Percentiles rank a stretch among this genome's conserved stretches.
These are phyloP conservation scores for Hyperoplus lanceolatus DNA, from an alignment of 2,797 vertebrate genomes.

Conservation along the genomic window DNA sequence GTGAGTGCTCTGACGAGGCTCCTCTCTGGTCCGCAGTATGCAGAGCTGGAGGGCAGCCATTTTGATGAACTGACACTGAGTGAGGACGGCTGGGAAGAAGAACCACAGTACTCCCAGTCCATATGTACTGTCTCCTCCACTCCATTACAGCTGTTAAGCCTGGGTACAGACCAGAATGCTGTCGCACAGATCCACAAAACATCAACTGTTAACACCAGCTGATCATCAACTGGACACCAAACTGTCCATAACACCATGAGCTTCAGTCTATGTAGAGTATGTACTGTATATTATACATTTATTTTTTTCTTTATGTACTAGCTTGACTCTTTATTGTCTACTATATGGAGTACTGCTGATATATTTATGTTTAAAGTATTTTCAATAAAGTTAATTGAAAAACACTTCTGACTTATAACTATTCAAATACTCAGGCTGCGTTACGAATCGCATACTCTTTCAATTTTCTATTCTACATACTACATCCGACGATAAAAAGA, in stretches of 20 bases:
- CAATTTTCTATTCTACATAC: too few relatives aligned
- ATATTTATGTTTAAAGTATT: too few relatives aligned
- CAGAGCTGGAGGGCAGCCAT: conserved; percentile 46
- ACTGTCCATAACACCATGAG: too few relatives aligned
- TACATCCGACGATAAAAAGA: too few relatives aligned
- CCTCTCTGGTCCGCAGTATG: conserved; percentile 64
- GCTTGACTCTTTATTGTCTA: too few relatives aligned
- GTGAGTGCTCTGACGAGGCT: conserved; percentile 70
- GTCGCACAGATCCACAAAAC: background rate
- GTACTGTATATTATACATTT: too few relatives aligned
- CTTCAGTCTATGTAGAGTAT: background rate
- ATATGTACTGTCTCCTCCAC: conserved; percentile 72
- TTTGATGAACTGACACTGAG: conserved; percentile 56
- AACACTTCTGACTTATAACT: too few relatives aligned
- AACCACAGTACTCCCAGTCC: conserved; percentile 58
- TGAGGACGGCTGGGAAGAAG: conserved; percentile 43
- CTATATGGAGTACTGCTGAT: too few relatives aligned
- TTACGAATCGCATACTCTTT: too few relatives aligned
- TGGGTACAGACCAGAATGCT: background rate
- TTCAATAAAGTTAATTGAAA: too few relatives aligned
- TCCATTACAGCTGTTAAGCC: conserved; percentile 23
- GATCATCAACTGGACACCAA: background rate
- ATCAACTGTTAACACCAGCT: background rate
- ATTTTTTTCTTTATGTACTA: too few relatives aligned
- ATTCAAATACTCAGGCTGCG: too few relatives aligned